phyloP scores from a whole-genome alignment of 2,888 invertebrate genomes.

The Calameuta idolon region DNA sequence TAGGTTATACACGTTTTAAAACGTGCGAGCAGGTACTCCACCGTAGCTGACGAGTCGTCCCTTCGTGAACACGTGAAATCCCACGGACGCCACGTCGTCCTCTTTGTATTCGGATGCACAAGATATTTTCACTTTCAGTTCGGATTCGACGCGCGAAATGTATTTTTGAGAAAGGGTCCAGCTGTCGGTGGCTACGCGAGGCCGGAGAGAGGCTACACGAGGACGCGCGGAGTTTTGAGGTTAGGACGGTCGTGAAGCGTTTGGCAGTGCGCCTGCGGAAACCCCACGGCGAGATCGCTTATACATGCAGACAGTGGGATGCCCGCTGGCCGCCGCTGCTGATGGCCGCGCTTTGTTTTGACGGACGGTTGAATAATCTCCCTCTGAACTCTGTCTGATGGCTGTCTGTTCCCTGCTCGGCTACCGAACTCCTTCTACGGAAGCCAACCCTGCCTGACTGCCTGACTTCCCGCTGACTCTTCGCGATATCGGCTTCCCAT shows the following conservation, averaged over 20 bases:
- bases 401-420: constrained; percentile 40
- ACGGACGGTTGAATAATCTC: constrained; percentile 60
- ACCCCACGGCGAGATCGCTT: constrained; percentile 47
- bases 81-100: too few relatives aligned
- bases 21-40: too few relatives aligned
- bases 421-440: constrained; percentile 53
- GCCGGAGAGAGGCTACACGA: too few relatives aligned
- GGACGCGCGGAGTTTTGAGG: too few relatives aligned
- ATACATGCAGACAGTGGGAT: constrained; percentile 49
- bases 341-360: constrained; percentile 57
- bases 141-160: too few relatives aligned
- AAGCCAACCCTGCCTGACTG: constrained; percentile 35
- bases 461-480: constrained; percentile 37
- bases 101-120: too few relatives aligned
- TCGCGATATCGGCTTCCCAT: constrained; percentile 18
- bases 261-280: constrained; percentile 46
- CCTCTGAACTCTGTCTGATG: constrained; percentile 42
- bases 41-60: too few relatives aligned
- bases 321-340: constrained; percentile 47
- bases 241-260: constrained; percentile 21
- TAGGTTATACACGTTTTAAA: not conserved
- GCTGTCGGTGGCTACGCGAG: too few relatives aligned
- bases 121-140: too few relatives aligned
- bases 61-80: too few relatives aligned
- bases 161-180: too few relatives aligned